Percentiles rank a stretch among this genome's conserved stretches.
phyloP scores from a whole-genome alignment of 2,113 vertebrate genomes.

The Poecile atricapillus region DNA sequence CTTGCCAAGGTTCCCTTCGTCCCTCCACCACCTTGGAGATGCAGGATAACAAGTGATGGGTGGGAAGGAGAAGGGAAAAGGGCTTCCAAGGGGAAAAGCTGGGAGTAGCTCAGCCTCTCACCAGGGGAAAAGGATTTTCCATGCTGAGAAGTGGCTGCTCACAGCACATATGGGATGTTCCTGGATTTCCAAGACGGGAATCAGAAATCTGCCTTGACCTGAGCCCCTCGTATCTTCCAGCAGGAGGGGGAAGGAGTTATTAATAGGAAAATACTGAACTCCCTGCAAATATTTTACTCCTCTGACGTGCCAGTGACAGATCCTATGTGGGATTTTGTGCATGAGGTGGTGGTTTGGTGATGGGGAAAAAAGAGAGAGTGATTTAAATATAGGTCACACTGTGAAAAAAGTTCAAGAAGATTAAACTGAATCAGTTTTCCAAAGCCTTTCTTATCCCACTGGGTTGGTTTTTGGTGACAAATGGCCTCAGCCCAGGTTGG shows the following conservation, averaged over 20 bases:
- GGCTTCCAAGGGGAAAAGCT: not conserved
- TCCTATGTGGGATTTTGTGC: conserved; percentile 31
- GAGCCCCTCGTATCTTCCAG: not conserved
- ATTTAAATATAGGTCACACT: not conserved
- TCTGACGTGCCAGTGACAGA: conserved; percentile 40
- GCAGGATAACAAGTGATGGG: not conserved
- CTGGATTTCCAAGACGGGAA: not conserved
- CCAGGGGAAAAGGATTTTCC: not conserved
- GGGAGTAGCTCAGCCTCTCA: not conserved
- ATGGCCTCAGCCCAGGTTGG: not conserved
- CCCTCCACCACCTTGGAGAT: not conserved
- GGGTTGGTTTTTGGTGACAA: not conserved
- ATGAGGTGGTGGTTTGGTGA: not conserved
- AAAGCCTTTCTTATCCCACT: not conserved
- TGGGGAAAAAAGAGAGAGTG: not conserved
- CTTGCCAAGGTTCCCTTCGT: not conserved
- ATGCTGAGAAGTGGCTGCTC: not conserved
- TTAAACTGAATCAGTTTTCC: not conserved
- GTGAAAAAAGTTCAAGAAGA: not conserved
- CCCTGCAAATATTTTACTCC: not conserved
- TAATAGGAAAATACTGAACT: conserved; percentile 3
- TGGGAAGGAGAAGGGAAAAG: not conserved
- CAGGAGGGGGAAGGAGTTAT: not conserved
- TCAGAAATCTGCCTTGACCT: not conserved
- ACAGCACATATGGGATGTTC: not conserved